A percentile compares a stretch with the other conserved stretches of the same genome.
Conservation (phyloP, 2,888 invertebrate species). For the Drosophila kokeensis region DNA sequence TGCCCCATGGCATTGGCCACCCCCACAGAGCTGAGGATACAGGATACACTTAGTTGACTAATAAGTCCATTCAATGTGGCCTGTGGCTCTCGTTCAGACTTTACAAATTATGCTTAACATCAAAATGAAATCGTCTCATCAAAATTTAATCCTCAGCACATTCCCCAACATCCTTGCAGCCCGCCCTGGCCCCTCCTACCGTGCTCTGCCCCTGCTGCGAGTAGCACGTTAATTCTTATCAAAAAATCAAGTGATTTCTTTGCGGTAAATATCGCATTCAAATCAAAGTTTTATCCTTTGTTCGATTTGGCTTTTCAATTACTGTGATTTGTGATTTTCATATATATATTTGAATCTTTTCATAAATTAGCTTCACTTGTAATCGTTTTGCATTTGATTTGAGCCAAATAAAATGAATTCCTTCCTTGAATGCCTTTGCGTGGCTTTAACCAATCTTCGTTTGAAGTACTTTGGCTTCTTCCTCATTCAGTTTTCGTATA, state of each 20-base stretch:
- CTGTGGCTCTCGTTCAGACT: conserved; percentile 26
- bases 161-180: not conserved
- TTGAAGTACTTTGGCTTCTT: not conserved
- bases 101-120: conserved; percentile 45
- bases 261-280: conserved; percentile 1
- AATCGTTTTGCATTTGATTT: not conserved
- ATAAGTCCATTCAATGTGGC: conserved; percentile 48
- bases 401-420: not conserved
- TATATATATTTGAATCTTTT: not conserved
- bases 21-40: not conserved
- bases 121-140: conserved; percentile 49
- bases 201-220: not conserved
- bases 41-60: conserved; percentile 35
- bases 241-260: conserved; percentile 14
- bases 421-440: not conserved
- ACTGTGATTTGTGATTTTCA: not conserved
- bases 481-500: not conserved
- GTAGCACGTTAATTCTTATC: not conserved
- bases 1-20: not conserved
- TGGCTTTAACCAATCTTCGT: not conserved
- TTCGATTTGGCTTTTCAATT: not conserved
- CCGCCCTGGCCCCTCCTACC: not conserved
- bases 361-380: not conserved
- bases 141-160: conserved; percentile 35
- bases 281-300: not conserved